Percentiles rank a stretch among this genome's conserved stretches.
Evolutionary conservation across 2,888 invertebrate genomes (phyloP).

Genomic region (Rhopalosiphum nymphaeae): DNA sequence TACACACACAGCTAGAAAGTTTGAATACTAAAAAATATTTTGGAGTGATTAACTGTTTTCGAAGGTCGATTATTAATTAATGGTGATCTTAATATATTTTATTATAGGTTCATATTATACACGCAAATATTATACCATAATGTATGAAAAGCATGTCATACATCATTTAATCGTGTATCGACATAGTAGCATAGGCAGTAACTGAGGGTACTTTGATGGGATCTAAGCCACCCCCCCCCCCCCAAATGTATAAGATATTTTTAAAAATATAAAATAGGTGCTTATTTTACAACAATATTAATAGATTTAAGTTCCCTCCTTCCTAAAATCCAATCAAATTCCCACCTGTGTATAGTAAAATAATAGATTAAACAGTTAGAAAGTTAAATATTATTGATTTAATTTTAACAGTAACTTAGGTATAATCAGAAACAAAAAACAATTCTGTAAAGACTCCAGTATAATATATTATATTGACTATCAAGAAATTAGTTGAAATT

Average conservation of each 20-base stretch:
- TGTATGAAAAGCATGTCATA: neutral
- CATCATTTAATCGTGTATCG: neutral
- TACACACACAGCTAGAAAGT: neutral
- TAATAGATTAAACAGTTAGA: neutral
- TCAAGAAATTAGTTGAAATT: neutral
- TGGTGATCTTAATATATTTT: neutral
- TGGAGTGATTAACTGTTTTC: neutral
- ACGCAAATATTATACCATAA: neutral
- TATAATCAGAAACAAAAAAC: neutral
- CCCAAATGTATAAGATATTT: too few species aligned
- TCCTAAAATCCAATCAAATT: too few species aligned
- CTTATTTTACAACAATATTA: too few species aligned
- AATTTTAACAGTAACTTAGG: neutral
- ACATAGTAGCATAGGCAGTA: neutral
- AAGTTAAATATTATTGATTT: neutral
- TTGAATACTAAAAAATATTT: neutral
- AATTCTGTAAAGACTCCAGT: neutral
- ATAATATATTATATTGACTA: neutral
- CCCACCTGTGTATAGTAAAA: neutral
- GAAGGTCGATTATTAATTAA: constrained; percentile 17
- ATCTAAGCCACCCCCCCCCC: too few species aligned
- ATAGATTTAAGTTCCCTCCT: too few species aligned
- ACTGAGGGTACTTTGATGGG: too few species aligned
- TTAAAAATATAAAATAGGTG: too few species aligned
- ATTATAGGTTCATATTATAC: neutral